Percentiles rank a stretch among this genome's conserved stretches.
Evolutionary conservation across 2,113 vertebrate genomes (phyloP).

Genomic region (Corythaeola cristata): DNA sequence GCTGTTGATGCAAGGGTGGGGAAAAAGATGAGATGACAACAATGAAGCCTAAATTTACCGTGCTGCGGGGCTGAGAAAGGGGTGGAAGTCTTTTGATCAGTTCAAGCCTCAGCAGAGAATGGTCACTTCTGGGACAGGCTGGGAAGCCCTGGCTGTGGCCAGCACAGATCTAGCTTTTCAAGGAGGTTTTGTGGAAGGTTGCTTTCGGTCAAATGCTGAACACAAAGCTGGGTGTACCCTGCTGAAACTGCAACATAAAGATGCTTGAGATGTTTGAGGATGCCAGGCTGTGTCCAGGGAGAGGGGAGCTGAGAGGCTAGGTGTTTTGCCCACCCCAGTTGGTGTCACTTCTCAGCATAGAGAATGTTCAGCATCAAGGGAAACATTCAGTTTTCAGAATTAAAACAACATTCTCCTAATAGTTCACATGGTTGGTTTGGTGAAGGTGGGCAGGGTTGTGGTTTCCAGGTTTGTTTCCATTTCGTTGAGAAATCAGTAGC

Average conservation of each 20-base stretch:
- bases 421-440: neutral
- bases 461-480: neutral
- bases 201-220: constrained; percentile 9
- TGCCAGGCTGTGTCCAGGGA: accelerated
- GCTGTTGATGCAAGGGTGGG: neutral
- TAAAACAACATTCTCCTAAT: neutral
- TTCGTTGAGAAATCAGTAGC: neutral
- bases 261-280: neutral
- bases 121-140: constrained; percentile 35
- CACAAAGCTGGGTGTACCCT: neutral
- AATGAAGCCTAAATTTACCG: constrained; percentile 1
- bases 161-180: constrained; percentile 23
- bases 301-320: neutral
- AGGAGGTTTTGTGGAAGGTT: constrained; percentile 20
- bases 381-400: neutral
- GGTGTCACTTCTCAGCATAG: neutral
- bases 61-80: neutral
- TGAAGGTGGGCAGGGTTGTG: neutral
- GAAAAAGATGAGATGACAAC: constrained; percentile 26
- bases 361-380: neutral
- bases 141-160: neutral
- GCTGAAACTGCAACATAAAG: neutral
- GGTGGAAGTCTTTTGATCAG: neutral
- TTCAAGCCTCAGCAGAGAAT: constrained; percentile 14
- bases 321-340: neutral